Conservation (phyloP, 2,888 invertebrate genomes). For the Helicoverpa assulta region DNA sequence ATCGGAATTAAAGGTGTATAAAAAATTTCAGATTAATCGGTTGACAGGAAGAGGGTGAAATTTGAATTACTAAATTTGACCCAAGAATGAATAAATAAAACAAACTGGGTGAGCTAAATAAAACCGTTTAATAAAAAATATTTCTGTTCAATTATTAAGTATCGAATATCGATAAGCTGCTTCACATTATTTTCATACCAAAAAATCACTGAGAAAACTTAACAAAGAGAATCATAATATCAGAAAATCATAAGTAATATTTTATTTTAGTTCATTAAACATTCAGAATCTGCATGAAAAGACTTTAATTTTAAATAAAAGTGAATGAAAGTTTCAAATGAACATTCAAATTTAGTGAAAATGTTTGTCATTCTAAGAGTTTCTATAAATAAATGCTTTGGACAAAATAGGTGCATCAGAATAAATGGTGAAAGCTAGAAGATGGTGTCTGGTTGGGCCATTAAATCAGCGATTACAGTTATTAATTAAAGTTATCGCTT, state of each 20-base stretch:
- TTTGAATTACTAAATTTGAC: too few relatives aligned
- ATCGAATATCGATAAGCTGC: too few relatives aligned
- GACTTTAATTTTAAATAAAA: neutral
- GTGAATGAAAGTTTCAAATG: neutral
- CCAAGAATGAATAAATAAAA: too few relatives aligned
- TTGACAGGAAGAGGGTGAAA: too few relatives aligned
- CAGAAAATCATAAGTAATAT: neutral
- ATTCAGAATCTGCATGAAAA: neutral
- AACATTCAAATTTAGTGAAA: constrained; percentile 3
- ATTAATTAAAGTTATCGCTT: neutral
- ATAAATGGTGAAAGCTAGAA: constrained; percentile 28
- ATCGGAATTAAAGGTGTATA: too few relatives aligned
- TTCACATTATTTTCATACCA: too few relatives aligned
- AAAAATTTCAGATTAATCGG: too few relatives aligned
- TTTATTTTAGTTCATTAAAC: neutral
- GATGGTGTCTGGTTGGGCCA: constrained; percentile 10
- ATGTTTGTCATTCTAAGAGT: constrained; percentile 15
- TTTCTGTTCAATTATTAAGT: too few relatives aligned
- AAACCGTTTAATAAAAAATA: too few relatives aligned
- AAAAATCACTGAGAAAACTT: too few relatives aligned
- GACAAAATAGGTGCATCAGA: constrained; percentile 35
- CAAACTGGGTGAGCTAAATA: too few relatives aligned
- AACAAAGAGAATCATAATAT: too few relatives aligned
- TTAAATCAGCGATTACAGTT: neutral
- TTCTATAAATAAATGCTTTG: constrained; percentile 22